These are phyloP conservation scores for Notoglanidium macrostoma DNA, from an alignment of 2,797 vertebrate genomes.

Conservation along the genomic window DNA sequence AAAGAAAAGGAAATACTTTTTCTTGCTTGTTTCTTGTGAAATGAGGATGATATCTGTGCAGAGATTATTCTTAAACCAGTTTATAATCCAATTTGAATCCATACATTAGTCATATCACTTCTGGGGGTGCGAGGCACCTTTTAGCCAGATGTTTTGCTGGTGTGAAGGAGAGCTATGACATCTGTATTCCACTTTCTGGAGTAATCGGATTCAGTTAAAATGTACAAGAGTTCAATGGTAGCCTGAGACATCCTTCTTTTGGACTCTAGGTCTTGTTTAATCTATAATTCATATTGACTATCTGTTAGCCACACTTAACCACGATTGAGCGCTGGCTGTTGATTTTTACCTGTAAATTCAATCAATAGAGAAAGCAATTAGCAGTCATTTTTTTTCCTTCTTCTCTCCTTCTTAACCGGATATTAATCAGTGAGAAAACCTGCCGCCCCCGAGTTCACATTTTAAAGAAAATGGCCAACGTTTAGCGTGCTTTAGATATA, in stretches of 20 bases:
- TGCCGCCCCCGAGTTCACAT: background rate
- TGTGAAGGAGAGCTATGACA: background rate
- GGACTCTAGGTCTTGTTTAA: background rate
- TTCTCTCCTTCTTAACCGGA: background rate
- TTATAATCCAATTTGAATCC: background rate
- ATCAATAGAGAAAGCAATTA: background rate
- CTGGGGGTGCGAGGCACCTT: background rate
- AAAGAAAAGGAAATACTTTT: too few relatives aligned
- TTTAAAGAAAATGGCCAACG: background rate
- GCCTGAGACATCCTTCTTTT: background rate
- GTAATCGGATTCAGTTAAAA: background rate
- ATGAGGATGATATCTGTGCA: background rate
- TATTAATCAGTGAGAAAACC: background rate
- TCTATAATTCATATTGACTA: background rate
- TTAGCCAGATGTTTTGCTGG: slow-evolving; percentile 1
- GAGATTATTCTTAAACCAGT: background rate
- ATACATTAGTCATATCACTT: background rate
- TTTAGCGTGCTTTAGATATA: background rate
- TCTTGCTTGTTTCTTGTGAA: background rate
- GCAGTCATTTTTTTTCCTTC: background rate
- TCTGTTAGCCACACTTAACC: background rate
- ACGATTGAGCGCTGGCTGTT: background rate
- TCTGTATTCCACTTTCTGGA: background rate
- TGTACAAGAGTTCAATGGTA: background rate
- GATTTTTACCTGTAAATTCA: background rate